A percentile compares a stretch with the other conserved stretches of the same genome.
These are phyloP conservation scores for Carassius gibelio DNA, from an alignment of 2,113 vertebrate species.

Conservation along the genomic window DNA sequence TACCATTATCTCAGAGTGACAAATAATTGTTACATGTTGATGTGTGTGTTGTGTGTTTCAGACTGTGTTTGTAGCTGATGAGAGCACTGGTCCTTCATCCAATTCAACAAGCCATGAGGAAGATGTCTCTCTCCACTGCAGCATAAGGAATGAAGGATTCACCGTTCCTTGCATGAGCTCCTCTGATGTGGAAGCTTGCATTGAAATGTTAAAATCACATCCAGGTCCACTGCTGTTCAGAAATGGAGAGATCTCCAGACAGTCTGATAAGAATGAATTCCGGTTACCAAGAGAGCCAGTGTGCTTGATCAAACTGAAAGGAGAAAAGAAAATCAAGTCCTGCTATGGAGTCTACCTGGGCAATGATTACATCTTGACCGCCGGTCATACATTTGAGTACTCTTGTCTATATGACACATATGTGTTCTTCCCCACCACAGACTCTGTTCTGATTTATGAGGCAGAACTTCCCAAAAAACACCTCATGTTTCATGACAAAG, in stretches of 20 bases:
- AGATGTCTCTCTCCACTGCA: not conserved
- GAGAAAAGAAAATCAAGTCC: not conserved
- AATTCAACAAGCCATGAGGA: not conserved
- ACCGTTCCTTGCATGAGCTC: not conserved
- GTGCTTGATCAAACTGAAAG: not conserved
- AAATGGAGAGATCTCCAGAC: not conserved
- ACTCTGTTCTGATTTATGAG: not conserved
- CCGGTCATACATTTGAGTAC: not conserved
- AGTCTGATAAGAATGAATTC: not conserved
- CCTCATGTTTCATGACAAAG: not conserved
- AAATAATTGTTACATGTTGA: not conserved
- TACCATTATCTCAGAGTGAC: not conserved
- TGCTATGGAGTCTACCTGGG: slow-evolving; percentile 27
- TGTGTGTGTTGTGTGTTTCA: slow-evolving; percentile 15
- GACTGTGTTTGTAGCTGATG: not conserved
- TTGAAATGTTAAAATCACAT: not conserved
- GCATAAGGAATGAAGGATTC: not conserved
- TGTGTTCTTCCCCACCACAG: not conserved
- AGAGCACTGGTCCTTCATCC: not conserved
- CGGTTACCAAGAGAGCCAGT: not conserved
- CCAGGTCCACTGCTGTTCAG: not conserved
- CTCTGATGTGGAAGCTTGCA: not conserved
- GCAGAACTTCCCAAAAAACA: not conserved
- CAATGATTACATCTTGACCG: slow-evolving; percentile 1
- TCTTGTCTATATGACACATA: not conserved